Evolutionary conservation across 2,113 vertebrate species (phyloP).

Genomic region (Rhea pennata): DNA sequence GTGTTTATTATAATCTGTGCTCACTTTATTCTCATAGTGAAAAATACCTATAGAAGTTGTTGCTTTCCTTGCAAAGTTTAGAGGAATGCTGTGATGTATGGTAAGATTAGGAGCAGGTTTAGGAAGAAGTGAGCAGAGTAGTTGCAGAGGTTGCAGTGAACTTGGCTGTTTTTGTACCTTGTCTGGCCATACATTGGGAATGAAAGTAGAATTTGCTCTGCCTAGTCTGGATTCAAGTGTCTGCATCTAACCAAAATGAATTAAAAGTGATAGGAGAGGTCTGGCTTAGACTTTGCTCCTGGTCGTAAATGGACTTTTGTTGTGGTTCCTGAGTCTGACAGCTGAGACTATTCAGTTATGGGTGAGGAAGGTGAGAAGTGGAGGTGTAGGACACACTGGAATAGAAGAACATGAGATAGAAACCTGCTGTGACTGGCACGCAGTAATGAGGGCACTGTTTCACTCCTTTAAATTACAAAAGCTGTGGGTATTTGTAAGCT

Average conservation of each 20-base stretch:
- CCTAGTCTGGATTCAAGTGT: background rate
- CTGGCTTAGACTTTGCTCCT: background rate
- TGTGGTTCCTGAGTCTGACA: background rate
- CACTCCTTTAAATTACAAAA: background rate
- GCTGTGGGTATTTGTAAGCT: background rate
- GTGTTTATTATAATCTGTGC: background rate
- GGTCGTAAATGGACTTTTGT: background rate
- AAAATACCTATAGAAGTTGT: background rate
- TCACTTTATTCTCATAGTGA: background rate
- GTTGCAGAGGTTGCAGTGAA: background rate
- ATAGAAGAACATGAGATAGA: background rate
- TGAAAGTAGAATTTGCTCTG: background rate
- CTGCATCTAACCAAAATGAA: background rate
- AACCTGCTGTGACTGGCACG: rapidly evolving
- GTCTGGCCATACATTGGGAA: background rate
- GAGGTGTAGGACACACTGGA: background rate
- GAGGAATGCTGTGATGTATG: background rate
- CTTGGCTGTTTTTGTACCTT: rapidly evolving
- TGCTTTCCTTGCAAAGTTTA: background rate
- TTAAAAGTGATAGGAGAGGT: background rate
- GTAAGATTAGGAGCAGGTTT: background rate
- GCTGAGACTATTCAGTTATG: background rate
- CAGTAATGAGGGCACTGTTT: rapidly evolving
- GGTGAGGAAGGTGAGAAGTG: background rate
- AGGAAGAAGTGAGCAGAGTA: background rate